Evolutionary conservation across 2,888 invertebrate genomes (phyloP).

Genomic region (Agrotis puta): DNA sequence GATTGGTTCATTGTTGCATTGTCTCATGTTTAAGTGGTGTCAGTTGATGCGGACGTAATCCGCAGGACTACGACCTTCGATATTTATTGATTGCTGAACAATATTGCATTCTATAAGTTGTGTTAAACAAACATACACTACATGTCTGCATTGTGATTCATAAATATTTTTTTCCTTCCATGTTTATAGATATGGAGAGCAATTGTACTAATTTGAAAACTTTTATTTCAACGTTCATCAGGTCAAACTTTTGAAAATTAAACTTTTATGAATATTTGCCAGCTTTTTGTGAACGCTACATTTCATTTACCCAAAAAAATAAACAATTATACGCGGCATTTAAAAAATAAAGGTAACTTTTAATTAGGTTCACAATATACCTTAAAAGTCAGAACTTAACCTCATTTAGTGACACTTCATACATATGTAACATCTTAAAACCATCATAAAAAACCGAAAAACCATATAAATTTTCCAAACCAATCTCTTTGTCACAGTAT

Average conservation of each 20-base stretch:
- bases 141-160: constrained; percentile 51
- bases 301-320: background rate
- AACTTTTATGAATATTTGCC: constrained; percentile 23
- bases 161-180: constrained; percentile 10
- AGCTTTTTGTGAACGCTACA: background rate
- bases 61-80: constrained; percentile 74
- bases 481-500: constrained; percentile 16
- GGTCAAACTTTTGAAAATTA: constrained; percentile 36
- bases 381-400: background rate
- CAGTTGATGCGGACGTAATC: constrained; percentile 64
- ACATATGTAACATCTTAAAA: background rate
- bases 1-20: constrained; percentile 78
- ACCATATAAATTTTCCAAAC: background rate
- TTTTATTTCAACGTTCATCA: constrained; percentile 22
- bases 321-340: too few relatives aligned
- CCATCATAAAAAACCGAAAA: constrained; percentile 6
- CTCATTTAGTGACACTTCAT: background rate
- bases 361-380: constrained; percentile 1
- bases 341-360: background rate
- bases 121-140: constrained; percentile 61
- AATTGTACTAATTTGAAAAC: constrained; percentile 35
- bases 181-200: constrained; percentile 17
- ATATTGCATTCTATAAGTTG: constrained; percentile 69
- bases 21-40: constrained; percentile 75
- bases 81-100: constrained; percentile 78